Conservation (phyloP, 1,140 invertebrate species). For the Papilio xuthus region DNA sequence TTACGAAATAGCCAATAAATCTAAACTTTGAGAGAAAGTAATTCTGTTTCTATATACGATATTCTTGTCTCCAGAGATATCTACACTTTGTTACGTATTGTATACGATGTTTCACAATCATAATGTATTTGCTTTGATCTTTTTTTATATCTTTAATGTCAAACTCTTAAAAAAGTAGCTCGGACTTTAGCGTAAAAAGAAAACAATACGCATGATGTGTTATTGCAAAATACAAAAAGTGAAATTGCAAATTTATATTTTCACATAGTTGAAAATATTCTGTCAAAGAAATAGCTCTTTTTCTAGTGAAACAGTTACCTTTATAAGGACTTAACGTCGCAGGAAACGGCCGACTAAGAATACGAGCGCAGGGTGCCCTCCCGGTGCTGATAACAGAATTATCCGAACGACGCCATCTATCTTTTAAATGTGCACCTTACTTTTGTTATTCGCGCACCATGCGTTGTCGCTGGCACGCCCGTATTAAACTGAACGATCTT, state of each 20-base stretch:
- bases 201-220: not conserved
- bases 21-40: slow-evolving; percentile 76
- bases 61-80: slow-evolving; percentile 64
- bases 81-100: slow-evolving; percentile 63
- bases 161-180: not conserved
- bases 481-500: slow-evolving; percentile 42
- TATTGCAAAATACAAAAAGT: not conserved
- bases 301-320: slow-evolving; percentile 78
- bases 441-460: slow-evolving; percentile 65
- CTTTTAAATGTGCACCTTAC: slow-evolving; percentile 82
- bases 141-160: not conserved
- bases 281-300: slow-evolving; percentile 76
- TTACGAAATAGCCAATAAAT: slow-evolving; percentile 75
- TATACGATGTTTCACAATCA: slow-evolving; percentile 58
- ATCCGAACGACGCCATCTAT: slow-evolving; percentile 81
- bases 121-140: not conserved
- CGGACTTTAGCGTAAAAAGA: not conserved
- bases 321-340: slow-evolving; percentile 78
- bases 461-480: slow-evolving; percentile 54
- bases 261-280: slow-evolving; percentile 51
- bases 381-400: slow-evolving; percentile 81
- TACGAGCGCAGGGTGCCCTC: slow-evolving; percentile 73
- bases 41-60: slow-evolving; percentile 72
- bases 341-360: slow-evolving; percentile 76
- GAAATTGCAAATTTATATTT: not conserved